Evolutionary conservation across 92 coral and sea anemone species (phyloP).

Genomic region (Phenganax marumi): DNA sequence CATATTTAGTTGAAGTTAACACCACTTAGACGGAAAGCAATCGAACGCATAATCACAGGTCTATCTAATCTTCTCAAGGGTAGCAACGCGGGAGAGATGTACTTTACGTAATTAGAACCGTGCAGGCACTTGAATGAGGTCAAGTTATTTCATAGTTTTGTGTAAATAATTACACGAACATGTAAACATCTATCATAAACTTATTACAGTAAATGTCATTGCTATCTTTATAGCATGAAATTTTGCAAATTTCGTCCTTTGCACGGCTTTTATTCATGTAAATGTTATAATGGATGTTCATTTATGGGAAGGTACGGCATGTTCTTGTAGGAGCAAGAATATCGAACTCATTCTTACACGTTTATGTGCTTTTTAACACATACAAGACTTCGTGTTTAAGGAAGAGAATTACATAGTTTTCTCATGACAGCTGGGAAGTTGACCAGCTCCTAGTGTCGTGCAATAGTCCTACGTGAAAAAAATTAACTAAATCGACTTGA

Average conservation of each 20-base stretch:
- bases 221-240: background rate
- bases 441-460: too few species aligned
- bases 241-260: background rate
- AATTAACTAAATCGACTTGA: too few species aligned
- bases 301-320: too few species aligned
- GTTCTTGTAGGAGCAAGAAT: too few species aligned
- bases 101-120: conserved; percentile 21
- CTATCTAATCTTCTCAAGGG: conserved; percentile 16
- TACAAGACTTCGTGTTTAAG: too few species aligned
- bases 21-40: conserved; percentile 29
- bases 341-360: too few species aligned
- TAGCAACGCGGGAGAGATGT: conserved; percentile 39
- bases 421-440: too few species aligned
- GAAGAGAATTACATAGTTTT: too few species aligned
- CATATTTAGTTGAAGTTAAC: conserved; percentile 20
- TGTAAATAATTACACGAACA: conserved; percentile 4
- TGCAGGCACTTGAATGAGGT: background rate
- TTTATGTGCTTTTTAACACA: too few species aligned
- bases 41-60: background rate
- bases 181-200: conserved; percentile 12
- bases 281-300: too few species aligned
- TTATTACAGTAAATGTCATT: conserved; percentile 4
- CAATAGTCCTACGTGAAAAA: too few species aligned
- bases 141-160: conserved; percentile 28
- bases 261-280: background rate